A percentile compares a stretch with the other conserved stretches of the same genome.
phyloP scores from a whole-genome alignment of 2,888 invertebrate species.

The Acleris sparsana region DNA sequence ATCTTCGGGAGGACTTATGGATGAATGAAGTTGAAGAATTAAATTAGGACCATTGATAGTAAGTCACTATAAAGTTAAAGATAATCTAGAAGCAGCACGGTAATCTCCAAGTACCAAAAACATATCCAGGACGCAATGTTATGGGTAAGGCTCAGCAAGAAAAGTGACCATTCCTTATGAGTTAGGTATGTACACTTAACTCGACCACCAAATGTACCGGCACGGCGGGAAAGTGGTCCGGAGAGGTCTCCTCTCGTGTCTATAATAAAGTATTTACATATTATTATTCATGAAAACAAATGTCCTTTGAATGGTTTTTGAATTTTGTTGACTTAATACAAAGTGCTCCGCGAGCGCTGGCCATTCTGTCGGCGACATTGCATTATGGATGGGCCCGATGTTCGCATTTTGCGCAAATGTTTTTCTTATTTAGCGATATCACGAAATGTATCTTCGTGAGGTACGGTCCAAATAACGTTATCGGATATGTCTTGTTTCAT shows the following conservation, averaged over 20 bases:
- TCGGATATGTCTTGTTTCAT: constrained; percentile 40
- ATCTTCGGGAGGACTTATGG: too few species aligned
- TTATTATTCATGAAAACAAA: constrained; percentile 80
- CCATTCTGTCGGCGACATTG: constrained; percentile 66
- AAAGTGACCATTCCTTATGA: not conserved
- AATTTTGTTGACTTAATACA: constrained; percentile 80
- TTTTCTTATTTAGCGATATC: constrained; percentile 64
- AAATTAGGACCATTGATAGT: too few species aligned
- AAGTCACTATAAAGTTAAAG: too few species aligned
- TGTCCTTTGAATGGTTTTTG: constrained; percentile 76
- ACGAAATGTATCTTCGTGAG: constrained; percentile 50
- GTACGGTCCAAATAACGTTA: constrained; percentile 49
- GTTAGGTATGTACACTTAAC: constrained; percentile 25
- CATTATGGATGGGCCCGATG: constrained; percentile 65
- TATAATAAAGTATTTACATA: constrained; percentile 75
- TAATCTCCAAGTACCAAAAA: too few species aligned
- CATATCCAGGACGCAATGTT: too few species aligned
- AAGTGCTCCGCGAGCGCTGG: constrained; percentile 74
- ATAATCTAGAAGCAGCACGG: too few species aligned
- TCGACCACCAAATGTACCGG: constrained; percentile 36
- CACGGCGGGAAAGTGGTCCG: constrained; percentile 41
- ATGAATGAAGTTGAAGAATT: too few species aligned
- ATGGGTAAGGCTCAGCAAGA: too few species aligned
- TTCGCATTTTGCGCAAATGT: constrained; percentile 67
- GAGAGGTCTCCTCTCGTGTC: constrained; percentile 43